A percentile compares a stretch with the other conserved stretches of the same genome.
phyloP scores from a whole-genome alignment of 2,888 invertebrate genomes.

The Hirtodrosophila duncani region DNA sequence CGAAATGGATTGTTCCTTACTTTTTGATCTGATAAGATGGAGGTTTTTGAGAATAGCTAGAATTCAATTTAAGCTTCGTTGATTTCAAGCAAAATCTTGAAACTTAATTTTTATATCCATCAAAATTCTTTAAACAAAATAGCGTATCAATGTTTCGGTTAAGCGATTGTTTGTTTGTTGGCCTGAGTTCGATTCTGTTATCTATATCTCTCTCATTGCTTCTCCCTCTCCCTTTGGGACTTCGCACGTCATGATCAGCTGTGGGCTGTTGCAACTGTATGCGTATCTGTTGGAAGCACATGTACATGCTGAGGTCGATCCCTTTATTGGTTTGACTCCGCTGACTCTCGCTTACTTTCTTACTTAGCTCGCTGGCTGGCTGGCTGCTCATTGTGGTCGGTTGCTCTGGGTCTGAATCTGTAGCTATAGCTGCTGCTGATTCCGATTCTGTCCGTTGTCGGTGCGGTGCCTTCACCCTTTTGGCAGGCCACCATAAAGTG shows the following conservation, averaged over 20 bases:
- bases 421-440: not conserved
- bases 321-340: conserved; percentile 44
- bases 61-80: too few species aligned
- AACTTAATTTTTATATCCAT: too few species aligned
- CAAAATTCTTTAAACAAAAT: too few species aligned
- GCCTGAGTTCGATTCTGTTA: conserved; percentile 3
- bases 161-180: conserved; percentile 6
- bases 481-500: conserved; percentile 57
- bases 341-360: conserved; percentile 5
- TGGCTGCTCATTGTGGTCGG: conserved; percentile 13
- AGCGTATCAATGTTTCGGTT: conserved; percentile 1
- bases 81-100: too few species aligned
- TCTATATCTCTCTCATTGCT: not conserved
- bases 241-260: conserved; percentile 45
- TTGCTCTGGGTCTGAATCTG: not conserved
- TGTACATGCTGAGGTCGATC: conserved; percentile 55
- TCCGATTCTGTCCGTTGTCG: not conserved
- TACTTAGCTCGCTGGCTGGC: conserved; percentile 13
- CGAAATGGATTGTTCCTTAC: too few species aligned
- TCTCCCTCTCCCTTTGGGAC: not conserved
- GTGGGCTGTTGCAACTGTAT: conserved; percentile 22
- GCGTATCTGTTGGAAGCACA: conserved; percentile 5
- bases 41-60: too few species aligned
- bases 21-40: too few species aligned
- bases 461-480: conserved; percentile 14